Evolutionary conservation across 1,140 invertebrate genomes (phyloP).

Genomic region (Trachymyrmex cornetzi): DNA sequence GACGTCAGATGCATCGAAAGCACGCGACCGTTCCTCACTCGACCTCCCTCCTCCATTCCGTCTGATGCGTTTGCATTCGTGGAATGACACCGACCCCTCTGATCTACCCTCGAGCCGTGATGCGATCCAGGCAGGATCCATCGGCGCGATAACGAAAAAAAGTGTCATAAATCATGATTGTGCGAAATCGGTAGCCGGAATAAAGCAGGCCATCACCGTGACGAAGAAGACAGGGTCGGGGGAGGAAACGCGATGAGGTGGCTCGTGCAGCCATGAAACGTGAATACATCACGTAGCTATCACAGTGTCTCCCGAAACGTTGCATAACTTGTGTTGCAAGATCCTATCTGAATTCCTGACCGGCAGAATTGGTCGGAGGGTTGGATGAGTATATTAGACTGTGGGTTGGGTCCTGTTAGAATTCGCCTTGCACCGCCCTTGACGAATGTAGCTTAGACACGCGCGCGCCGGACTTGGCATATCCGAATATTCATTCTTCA

Average conservation of each 20-base stretch:
- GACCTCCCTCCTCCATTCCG: background rate
- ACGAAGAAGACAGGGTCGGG: background rate
- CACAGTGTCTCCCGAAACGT: slow-evolving; percentile 68
- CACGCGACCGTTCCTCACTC: slow-evolving; percentile 46
- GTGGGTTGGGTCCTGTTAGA: slow-evolving; percentile 68
- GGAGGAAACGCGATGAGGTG: slow-evolving; percentile 25
- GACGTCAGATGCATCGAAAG: slow-evolving; percentile 52
- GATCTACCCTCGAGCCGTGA: slow-evolving; percentile 9
- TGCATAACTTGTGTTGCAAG: slow-evolving; percentile 73
- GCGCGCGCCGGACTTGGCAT: slow-evolving; percentile 66
- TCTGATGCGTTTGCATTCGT: slow-evolving; percentile 6
- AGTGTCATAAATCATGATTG: slow-evolving; percentile 70
- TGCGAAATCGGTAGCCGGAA: slow-evolving; percentile 61
- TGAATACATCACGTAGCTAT: slow-evolving; percentile 72
- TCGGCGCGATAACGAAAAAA: slow-evolving; percentile 64
- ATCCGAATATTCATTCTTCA: slow-evolving; percentile 70
- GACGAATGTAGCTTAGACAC: slow-evolving; percentile 82
- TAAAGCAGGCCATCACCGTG: background rate
- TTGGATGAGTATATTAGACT: slow-evolving; percentile 80
- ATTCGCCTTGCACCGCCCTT: slow-evolving; percentile 76
- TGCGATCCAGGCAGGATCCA: slow-evolving; percentile 43
- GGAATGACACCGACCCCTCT: slow-evolving; percentile 39
- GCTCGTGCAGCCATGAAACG: slow-evolving; percentile 52
- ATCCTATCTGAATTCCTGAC: slow-evolving; percentile 71
- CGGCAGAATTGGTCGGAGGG: slow-evolving; percentile 34